phyloP scores from a whole-genome alignment of 1,140 invertebrate species.

The Cataglyphis hispanica region DNA sequence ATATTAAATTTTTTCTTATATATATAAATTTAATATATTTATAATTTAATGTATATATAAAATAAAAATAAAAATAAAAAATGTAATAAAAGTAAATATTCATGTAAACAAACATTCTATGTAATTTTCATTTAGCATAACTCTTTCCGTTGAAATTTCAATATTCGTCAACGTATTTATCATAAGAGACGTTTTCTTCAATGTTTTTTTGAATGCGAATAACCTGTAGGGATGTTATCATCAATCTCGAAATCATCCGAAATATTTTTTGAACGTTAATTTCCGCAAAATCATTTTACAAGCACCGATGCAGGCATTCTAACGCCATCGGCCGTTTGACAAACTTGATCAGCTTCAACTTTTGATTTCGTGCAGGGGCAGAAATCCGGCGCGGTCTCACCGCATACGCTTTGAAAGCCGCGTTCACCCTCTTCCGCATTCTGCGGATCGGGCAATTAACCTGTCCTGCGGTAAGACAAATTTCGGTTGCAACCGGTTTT shows the following conservation, averaged over 20 bases:
- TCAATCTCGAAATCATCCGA: neutral
- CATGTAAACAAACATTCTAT: too few relatives aligned
- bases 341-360: neutral
- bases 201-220: neutral
- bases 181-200: neutral
- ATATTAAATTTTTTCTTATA: too few relatives aligned
- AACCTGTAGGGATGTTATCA: neutral
- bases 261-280: neutral
- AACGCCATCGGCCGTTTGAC: neutral
- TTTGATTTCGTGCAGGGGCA: neutral
- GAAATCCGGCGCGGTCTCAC: slow-evolving; percentile 1
- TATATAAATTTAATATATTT: too few relatives aligned
- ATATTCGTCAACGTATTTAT: too few relatives aligned
- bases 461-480: slow-evolving; percentile 31
- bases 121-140: too few relatives aligned
- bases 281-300: neutral
- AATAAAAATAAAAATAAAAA: too few relatives aligned
- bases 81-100: too few relatives aligned
- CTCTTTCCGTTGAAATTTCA: too few relatives aligned
- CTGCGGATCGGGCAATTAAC: slow-evolving; percentile 39
- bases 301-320: neutral
- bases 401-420: slow-evolving; percentile 17
- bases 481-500: slow-evolving; percentile 24
- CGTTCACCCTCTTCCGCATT: slow-evolving; percentile 32
- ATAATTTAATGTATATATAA: too few relatives aligned